Evolutionary conservation across 2,797 vertebrate genomes (phyloP).

Genomic region (Cryptoblepharus egeriae): DNA sequence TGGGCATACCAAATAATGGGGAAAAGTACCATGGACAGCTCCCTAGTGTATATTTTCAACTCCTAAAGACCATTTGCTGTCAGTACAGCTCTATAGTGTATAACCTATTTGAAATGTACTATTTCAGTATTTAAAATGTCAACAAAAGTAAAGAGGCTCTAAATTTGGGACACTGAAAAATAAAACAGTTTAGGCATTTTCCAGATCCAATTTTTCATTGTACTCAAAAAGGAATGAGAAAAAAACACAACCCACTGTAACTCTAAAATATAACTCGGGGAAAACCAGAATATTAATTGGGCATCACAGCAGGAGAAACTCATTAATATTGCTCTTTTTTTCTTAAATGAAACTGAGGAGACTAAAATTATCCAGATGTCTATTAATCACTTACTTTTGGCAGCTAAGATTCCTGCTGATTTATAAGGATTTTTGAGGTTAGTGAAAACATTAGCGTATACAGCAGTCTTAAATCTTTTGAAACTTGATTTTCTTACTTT

Average conservation of each 20-base stretch:
- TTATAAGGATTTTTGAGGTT: constrained; percentile 13
- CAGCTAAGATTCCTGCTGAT: constrained; percentile 11
- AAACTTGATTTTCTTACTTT: not conserved
- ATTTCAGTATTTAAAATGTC: not conserved
- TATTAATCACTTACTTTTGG: constrained; percentile 1
- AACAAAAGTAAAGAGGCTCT: not conserved
- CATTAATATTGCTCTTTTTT: constrained; percentile 2
- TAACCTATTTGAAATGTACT: not conserved
- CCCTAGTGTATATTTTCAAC: not conserved
- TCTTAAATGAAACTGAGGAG: not conserved
- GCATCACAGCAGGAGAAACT: constrained; percentile 10
- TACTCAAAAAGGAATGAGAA: not conserved
- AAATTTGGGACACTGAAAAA: not conserved
- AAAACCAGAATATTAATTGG: constrained; percentile 9
- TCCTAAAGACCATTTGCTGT: not conserved
- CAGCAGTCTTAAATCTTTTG: not conserved
- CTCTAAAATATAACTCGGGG: constrained; percentile 15
- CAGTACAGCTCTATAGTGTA: not conserved
- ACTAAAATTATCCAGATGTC: constrained; percentile 24
- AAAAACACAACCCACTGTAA: not conserved
- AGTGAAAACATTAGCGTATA: not conserved
- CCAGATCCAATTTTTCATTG: not conserved
- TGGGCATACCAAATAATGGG: not conserved
- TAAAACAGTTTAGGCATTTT: not conserved
- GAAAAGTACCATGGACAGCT: constrained; percentile 17